Base-by-base conservation (phyloP, 2,888 invertebrate genomes). In the Charanyca ferruginea region DNA sequence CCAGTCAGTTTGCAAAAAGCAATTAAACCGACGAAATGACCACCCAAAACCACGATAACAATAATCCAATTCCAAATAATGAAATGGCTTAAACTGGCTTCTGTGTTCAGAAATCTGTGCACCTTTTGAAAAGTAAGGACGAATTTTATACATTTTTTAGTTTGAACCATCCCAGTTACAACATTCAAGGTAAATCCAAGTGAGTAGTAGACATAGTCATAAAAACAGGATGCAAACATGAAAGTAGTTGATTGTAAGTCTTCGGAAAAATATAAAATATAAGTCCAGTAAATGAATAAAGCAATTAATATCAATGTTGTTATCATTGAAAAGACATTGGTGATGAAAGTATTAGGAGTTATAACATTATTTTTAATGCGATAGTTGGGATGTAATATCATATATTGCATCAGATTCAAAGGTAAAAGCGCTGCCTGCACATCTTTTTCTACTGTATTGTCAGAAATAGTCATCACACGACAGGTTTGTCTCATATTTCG, bases 71-170 rank as follows among this genome's bases (percentile, higher is more conserved):
- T 66, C 1, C 28, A 38, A 18, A 47, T 32, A 6, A 69, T 8
- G 1, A 18, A 55, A 1, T 38, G 69, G 47, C 18, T 47, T 32
- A 55, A 55, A 7, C 3, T 18, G 2, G 9, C 20, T 32, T 68
- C 18, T 55, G 55, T 13, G 18, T 66, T 41, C 7, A 66, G 28
- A 47, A 68, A 22, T 55, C 47, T 68, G 18, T 66, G 66, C 28
- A 66, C 53, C 41, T 47, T 68, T 55, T 66, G 65, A n/a, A 66
- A 55, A 1, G 45, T 69, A 18, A 55, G n/a, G n/a, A n/a, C n/a
- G n/a, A n/a, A n/a, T n/a, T n/a, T n/a, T n/a, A n/a, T n/a, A n/a
- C n/a, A n/a, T n/a, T n/a, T n/a, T n/a, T n/a, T n/a, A n/a, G n/a
- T n/a, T n/a, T n/a, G n/a, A n/a, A n/a, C n/a, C n/a, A 66, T 20